Evolutionary conservation across 2,113 vertebrate genomes (phyloP).

Genomic region (Gymnorhina tibicen): DNA sequence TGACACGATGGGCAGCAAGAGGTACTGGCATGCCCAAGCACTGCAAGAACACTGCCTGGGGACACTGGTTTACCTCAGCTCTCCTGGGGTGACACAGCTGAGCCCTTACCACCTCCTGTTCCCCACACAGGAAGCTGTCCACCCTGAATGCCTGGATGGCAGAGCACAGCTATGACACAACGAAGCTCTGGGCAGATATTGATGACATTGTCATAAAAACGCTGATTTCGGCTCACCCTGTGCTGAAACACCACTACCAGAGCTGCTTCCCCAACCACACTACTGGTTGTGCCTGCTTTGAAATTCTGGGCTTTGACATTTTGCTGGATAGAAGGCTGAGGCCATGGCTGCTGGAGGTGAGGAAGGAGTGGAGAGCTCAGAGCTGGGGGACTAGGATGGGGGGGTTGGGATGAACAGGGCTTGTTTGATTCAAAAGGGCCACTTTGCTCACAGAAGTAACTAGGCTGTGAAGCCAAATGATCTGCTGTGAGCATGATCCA

Average conservation of each 20-base stretch:
- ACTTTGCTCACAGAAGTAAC: not conserved
- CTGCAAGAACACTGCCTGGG: not conserved
- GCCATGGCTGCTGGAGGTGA: slow-evolving; percentile 82
- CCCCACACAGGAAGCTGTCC: slow-evolving; percentile 74
- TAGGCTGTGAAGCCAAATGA: not conserved
- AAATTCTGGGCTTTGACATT: slow-evolving; percentile 81
- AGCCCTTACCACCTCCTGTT: not conserved
- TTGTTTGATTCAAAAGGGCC: not conserved
- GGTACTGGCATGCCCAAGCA: slow-evolving; percentile 49
- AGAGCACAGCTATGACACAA: slow-evolving; percentile 55
- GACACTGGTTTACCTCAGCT: not conserved
- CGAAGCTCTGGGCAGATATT: slow-evolving; percentile 71
- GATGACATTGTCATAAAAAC: slow-evolving; percentile 80
- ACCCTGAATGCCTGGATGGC: slow-evolving; percentile 72
- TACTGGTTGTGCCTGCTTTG: slow-evolving; percentile 74
- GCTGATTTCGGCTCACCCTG: slow-evolving; percentile 73
- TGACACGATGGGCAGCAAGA: slow-evolving; percentile 73
- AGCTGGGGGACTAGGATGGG: not conserved
- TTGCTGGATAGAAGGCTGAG: slow-evolving; percentile 77
- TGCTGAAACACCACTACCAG: slow-evolving; percentile 78
- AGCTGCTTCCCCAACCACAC: slow-evolving; percentile 74
- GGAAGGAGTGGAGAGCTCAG: not conserved
- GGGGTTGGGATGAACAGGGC: not conserved
- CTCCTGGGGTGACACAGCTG: not conserved
- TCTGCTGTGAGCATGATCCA: not conserved